Evolutionary conservation across 2,888 invertebrate species (phyloP).

Genomic region (Brachynemurus nebulosus): DNA sequence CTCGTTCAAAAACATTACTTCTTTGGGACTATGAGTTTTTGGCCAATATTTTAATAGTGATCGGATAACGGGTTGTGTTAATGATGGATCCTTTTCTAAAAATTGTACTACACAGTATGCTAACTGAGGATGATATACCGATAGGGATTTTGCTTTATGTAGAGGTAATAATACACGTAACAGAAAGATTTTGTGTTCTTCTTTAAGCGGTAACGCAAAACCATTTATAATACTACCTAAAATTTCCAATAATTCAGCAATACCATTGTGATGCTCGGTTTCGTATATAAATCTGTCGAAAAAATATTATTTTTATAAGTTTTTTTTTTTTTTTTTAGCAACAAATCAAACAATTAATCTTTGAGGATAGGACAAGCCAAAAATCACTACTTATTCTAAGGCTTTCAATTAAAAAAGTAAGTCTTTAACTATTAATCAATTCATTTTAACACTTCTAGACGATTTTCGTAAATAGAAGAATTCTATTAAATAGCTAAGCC

Average conservation of each 20-base stretch:
- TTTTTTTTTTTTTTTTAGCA: neutral
- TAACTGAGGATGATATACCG: conserved; percentile 93
- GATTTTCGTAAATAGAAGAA: too few species aligned
- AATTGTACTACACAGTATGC: conserved; percentile 99
- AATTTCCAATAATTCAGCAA: conserved; percentile 92
- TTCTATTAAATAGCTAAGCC: too few species aligned
- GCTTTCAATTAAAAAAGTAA: too few species aligned
- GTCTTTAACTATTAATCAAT: too few species aligned
- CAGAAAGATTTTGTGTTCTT: conserved; percentile 95
- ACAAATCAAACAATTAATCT: neutral
- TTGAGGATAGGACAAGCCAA: too few species aligned
- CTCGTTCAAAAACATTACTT: conserved; percentile 98
- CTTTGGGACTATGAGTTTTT: conserved; percentile 96
- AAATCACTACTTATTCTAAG: too few species aligned
- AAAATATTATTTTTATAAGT: neutral
- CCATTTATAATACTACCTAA: conserved; percentile 98
- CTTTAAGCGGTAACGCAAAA: conserved; percentile 94
- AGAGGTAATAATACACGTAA: conserved; percentile 87
- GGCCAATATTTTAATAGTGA: conserved; percentile 97
- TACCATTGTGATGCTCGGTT: conserved; percentile 96
- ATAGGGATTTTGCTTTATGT: conserved; percentile 92
- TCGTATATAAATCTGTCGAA: conserved; percentile 86
- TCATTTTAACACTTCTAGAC: too few species aligned
- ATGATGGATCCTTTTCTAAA: conserved; percentile 90
- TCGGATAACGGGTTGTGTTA: conserved; percentile 89